Conservation (phyloP, 2,888 invertebrate genomes). For the Dryobota labecula region DNA sequence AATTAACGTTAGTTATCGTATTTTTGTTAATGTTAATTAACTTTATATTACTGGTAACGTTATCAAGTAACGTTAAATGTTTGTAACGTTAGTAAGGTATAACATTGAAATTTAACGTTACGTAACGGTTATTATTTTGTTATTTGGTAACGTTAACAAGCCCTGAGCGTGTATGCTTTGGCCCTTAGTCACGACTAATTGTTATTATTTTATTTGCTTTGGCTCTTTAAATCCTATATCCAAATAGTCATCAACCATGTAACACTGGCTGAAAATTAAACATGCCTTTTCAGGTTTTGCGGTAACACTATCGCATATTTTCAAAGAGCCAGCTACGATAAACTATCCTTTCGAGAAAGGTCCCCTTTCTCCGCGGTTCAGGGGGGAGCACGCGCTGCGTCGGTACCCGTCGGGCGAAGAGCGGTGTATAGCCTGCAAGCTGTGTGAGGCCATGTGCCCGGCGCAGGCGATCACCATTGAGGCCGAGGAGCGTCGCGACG, state of each 20-base stretch:
- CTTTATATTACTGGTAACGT: too few relatives aligned
- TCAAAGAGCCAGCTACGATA: conserved; percentile 97
- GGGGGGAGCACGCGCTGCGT: conserved; percentile 99
- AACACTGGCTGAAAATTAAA: neutral
- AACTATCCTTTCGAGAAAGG: conserved; percentile 99
- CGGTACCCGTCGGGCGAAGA: conserved; percentile 99
- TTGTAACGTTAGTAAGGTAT: too few relatives aligned
- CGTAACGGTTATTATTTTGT: too few relatives aligned
- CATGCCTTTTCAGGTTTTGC: conserved; percentile 91
- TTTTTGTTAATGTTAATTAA: too few relatives aligned
- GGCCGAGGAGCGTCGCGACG: conserved; percentile 98
- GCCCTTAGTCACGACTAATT: neutral
- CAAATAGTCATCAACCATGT: neutral
- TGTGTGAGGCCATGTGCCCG: conserved; percentile 99
- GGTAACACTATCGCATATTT: conserved; percentile 93
- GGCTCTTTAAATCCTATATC: neutral
- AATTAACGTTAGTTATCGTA: too few relatives aligned
- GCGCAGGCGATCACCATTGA: conserved; percentile 99
- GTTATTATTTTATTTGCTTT: neutral
- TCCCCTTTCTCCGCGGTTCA: conserved; percentile 98
- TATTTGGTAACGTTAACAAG: too few relatives aligned
- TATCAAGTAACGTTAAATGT: too few relatives aligned
- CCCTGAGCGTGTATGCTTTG: too few relatives aligned
- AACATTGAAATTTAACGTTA: too few relatives aligned
- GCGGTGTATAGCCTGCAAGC: conserved; percentile 99